Evolutionary conservation across 2,113 vertebrate genomes (phyloP), one percentile per base, ranked within the genome.

Genomic region (Erythrocercus mccallii): DNA sequence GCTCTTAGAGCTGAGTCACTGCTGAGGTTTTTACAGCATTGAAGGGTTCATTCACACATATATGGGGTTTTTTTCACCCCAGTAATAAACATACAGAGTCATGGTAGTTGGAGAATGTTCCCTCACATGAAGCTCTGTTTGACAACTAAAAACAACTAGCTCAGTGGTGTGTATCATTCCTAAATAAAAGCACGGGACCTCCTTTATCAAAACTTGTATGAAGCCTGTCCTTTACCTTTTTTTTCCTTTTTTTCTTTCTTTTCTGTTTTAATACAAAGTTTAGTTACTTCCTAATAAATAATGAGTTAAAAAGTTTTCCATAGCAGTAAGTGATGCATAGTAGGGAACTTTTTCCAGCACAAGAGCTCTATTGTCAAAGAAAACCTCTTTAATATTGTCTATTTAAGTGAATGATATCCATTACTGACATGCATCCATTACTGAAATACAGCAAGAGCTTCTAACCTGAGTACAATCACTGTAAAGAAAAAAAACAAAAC

Each of bases 361-460:
- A 44, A 37, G 51, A 83, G 10, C 15, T 95, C 71, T 84, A 33
- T 25, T 91, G 96, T 69, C 30, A 87, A 94, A 92, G 5, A 68
- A 68, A 72, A 37, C 1, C 31, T 72, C 37, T 78, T 66, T 87
- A 90, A 62, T 57, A 48, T 3, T 80, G 6, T n/a, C 17, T 35
- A 18, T 42, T 11, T n/a, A 80, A 60, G 10, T 50, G n/a, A 30
- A 3, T 3, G 10, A 10, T 58, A 89, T 58, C 61, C 11, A n/a
- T 91, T 91, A 71, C 40, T 60, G 25, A 50, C 21, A 70, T n/a
- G n/a, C n/a, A n/a, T n/a, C n/a, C n/a, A n/a, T n/a, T n/a, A n/a
- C 22, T 50, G 45, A 94, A 95, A 50, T 38, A 66, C 10, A 81
- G 6, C 20, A 88, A 80, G 56, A 71, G 18, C 70, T 96, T 92